Evolutionary conservation across 2,797 vertebrate genomes (phyloP).

Genomic region (Sebastes vulpes): DNA sequence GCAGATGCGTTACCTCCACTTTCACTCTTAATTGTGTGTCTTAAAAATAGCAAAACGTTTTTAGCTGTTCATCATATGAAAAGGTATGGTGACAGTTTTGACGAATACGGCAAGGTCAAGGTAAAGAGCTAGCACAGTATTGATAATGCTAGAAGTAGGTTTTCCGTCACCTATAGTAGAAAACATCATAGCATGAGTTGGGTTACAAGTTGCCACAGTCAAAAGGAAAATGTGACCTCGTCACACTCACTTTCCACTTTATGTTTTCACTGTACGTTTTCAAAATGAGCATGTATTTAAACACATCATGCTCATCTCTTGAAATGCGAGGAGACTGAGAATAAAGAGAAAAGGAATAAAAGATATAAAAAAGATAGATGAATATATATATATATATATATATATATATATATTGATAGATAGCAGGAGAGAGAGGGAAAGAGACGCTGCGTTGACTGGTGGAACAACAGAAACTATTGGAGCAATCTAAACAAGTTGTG

Average conservation of each 20-base stretch:
- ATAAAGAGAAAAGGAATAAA: not conserved
- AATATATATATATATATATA: not conserved
- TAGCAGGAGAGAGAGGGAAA: not conserved
- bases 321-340: not conserved
- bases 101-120: not conserved
- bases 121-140: not conserved
- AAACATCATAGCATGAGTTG: not conserved
- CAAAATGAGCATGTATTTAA: not conserved
- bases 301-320: not conserved
- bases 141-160: not conserved
- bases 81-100: not conserved
- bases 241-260: not conserved
- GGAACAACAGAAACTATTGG: constrained; percentile 31
- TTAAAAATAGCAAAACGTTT: constrained; percentile 2
- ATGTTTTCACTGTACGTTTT: not conserved
- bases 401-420: not conserved
- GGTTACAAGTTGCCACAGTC: not conserved
- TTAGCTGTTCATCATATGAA: not conserved
- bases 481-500: constrained; percentile 55
- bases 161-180: not conserved
- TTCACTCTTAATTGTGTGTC: constrained; percentile 3
- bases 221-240: not conserved
- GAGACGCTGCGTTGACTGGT: constrained; percentile 29
- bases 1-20: constrained; percentile 1
- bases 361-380: not conserved